phyloP scores from a whole-genome alignment of 2,888 invertebrate genomes.

The Monopis laevigella region DNA sequence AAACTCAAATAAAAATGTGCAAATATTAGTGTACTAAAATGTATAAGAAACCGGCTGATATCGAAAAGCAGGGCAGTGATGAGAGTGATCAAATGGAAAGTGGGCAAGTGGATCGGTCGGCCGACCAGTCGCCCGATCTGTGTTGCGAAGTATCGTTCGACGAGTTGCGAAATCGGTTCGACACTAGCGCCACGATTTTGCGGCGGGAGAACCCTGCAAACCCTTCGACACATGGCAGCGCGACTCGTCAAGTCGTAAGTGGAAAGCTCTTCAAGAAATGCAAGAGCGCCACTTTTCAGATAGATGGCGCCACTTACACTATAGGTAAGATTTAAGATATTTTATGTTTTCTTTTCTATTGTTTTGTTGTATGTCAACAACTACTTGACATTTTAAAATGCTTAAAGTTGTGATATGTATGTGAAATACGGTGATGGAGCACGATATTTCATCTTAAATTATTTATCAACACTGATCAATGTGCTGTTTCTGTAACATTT shows the following conservation, averaged over 20 bases:
- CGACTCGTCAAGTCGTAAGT: conserved; percentile 56
- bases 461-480: no score
- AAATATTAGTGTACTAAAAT: conserved; percentile 10
- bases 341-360: neutral
- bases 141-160: conserved; percentile 48
- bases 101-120: conserved; percentile 30
- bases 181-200: conserved; percentile 46
- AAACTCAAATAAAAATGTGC: conserved; percentile 5
- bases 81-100: neutral
- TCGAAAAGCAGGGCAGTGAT: conserved; percentile 13
- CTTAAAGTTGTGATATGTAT: no score
- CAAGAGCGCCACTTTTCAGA: conserved; percentile 87
- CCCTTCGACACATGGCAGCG: conserved; percentile 59
- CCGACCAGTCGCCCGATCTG: conserved; percentile 39
- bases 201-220: conserved; percentile 48
- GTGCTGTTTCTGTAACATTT: no score
- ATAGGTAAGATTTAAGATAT: conserved; percentile 71
- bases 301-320: conserved; percentile 87
- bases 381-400: no score
- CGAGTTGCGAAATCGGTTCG: conserved; percentile 53
- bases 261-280: conserved; percentile 80
- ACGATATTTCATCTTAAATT: no score
- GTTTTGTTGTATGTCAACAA: no score
- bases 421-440: no score
- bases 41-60: conserved; percentile 12